Percentiles rank a stretch among this genome's conserved stretches.
Conservation (phyloP, 2,797 vertebrate genomes). For the Holocentrus rufus region DNA sequence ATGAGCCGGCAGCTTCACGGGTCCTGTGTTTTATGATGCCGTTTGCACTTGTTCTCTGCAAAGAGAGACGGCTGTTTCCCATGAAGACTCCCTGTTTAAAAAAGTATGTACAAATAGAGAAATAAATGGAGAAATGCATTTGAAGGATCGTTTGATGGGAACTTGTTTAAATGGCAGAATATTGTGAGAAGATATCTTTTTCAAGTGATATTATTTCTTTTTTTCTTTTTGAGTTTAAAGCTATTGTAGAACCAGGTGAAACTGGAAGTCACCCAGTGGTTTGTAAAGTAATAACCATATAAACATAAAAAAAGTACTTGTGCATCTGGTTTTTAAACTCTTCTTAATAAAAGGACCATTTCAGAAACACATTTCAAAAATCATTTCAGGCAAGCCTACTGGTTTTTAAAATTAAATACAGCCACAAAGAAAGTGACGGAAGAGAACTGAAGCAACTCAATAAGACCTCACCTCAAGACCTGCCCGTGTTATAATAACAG, state of each 20-base stretch:
- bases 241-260: no score
- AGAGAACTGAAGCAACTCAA: not conserved
- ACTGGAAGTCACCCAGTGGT: no score
- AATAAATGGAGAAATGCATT: not conserved
- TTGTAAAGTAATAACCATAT: no score
- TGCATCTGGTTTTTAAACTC: no score
- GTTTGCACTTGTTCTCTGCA: constrained; percentile 28
- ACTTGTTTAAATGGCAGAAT: not conserved
- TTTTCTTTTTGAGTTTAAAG: no score
- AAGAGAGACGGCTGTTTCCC: constrained; percentile 12
- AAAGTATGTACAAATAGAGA: not conserved
- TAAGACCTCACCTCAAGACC: not conserved
- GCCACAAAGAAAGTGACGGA: not conserved
- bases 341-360: not conserved
- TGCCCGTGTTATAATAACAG: constrained; percentile 12
- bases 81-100: not conserved
- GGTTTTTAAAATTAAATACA: no score
- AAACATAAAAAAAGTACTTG: no score
- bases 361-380: not conserved
- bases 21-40: constrained; percentile 28
- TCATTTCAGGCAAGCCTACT: no score
- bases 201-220: no score
- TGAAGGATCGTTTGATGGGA: not conserved
- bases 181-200: no score
- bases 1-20: constrained; percentile 23